phyloP scores from a whole-genome alignment of 1,140 invertebrate genomes.

The Sinella curviseta region DNA sequence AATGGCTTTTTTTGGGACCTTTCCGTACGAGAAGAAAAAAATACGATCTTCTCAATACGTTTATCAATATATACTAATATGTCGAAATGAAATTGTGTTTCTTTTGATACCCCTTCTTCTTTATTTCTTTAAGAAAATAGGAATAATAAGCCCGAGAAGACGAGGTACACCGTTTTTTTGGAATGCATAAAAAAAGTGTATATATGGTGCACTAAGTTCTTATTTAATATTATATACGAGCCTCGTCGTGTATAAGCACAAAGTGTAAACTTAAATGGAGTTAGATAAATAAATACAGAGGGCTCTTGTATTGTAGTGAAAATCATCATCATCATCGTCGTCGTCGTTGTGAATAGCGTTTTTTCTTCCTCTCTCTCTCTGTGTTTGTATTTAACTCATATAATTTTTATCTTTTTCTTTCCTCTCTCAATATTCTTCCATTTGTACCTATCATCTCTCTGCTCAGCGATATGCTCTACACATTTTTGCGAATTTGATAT shows the following conservation, averaged over 20 bases:
- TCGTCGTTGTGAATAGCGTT: neutral
- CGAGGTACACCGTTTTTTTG: no score
- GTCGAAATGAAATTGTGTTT: neutral
- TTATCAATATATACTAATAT: neutral
- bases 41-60: neutral
- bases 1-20: slow-evolving; percentile 1
- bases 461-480: no score
- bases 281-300: slow-evolving; percentile 44
- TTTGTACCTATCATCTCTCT: no score
- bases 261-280: slow-evolving; percentile 36
- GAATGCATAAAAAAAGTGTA: no score
- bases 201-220: no score
- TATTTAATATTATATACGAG: no score
- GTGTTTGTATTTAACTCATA: slow-evolving; percentile 4
- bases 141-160: slow-evolving; percentile 15
- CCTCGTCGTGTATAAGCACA: neutral
- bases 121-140: slow-evolving; percentile 21
- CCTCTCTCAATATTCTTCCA: no score
- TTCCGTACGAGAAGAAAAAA: slow-evolving; percentile 1
- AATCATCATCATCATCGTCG: no score
- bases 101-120: slow-evolving; percentile 18
- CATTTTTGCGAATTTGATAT: no score
- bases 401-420: slow-evolving; percentile 10
- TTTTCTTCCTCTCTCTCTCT: neutral
- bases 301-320: slow-evolving; percentile 38